Conservation (phyloP, 2,888 invertebrate genomes). For the Escarpia spicata region DNA sequence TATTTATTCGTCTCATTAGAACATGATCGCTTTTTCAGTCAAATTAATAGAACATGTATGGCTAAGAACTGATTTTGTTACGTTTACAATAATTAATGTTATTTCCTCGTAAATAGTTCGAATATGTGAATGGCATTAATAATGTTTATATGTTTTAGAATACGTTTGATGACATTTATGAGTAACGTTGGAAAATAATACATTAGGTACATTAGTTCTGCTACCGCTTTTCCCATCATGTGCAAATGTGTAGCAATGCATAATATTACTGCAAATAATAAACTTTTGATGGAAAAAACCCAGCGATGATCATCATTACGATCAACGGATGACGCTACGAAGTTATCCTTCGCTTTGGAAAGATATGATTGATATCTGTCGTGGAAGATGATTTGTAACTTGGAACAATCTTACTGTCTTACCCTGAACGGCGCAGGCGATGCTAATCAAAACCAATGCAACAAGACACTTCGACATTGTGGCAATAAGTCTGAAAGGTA, state of each 20-base stretch:
- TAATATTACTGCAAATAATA: too few species aligned
- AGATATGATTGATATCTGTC: not conserved
- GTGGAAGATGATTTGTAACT: not conserved
- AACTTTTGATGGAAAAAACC: too few species aligned
- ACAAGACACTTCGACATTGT: not conserved
- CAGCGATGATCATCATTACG: too few species aligned
- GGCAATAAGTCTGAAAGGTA: not conserved
- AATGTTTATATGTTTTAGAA: too few species aligned
- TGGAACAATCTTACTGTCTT: not conserved
- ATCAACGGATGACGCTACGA: too few species aligned
- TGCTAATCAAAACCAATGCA: not conserved
- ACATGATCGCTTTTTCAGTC: not conserved
- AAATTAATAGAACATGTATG: not conserved
- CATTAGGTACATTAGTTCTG: too few species aligned
- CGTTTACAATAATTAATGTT: not conserved
- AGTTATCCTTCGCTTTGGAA: not conserved
- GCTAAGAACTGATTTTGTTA: not conserved
- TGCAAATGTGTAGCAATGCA: too few species aligned
- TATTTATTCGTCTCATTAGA: not conserved
- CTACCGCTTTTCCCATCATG: too few species aligned
- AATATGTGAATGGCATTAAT: too few species aligned
- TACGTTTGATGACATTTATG: too few species aligned
- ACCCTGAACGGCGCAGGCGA: not conserved
- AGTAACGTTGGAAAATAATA: too few species aligned
- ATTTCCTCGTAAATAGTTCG: too few species aligned